A percentile compares a stretch with the other conserved stretches of the same genome.
phyloP scores from a whole-genome alignment of 2,888 invertebrate species.

The Catocala nupta region DNA sequence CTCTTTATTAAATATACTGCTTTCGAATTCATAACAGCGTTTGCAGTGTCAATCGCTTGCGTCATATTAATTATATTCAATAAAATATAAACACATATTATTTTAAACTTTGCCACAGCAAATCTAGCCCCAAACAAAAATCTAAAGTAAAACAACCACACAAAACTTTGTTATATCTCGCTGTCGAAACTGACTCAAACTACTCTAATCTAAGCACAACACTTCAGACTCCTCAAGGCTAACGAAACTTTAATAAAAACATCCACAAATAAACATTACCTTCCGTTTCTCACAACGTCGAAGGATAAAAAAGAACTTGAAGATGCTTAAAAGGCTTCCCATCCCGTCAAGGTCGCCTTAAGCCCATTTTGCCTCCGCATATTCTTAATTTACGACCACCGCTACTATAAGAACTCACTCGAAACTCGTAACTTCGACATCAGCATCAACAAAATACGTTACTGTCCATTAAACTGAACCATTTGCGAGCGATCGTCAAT shows the following conservation, averaged over 20 bases:
- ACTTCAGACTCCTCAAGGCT: neutral
- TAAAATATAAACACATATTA: too few species aligned
- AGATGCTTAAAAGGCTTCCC: constrained; percentile 39
- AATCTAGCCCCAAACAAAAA: too few species aligned
- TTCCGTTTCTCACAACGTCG: constrained; percentile 8
- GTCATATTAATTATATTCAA: too few species aligned
- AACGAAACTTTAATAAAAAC: constrained; percentile 3
- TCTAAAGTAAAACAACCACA: too few species aligned
- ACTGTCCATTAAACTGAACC: constrained; percentile 52
- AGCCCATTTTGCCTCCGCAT: constrained; percentile 47
- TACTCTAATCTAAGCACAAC: neutral
- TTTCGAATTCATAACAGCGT: too few species aligned
- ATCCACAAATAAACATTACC: constrained; percentile 14
- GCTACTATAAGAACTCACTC: constrained; percentile 56
- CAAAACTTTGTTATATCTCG: too few species aligned
- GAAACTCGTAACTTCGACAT: constrained; percentile 51
- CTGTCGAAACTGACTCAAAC: neutral
- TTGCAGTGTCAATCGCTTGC: too few species aligned
- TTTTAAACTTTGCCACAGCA: too few species aligned
- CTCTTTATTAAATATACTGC: too few species aligned
- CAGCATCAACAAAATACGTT: constrained; percentile 59
- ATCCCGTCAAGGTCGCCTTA: constrained; percentile 38
- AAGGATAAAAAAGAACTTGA: constrained; percentile 24
- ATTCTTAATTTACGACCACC: constrained; percentile 53
- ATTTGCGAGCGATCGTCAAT: constrained; percentile 53